Percentiles rank a stretch among this genome's conserved stretches.
These are phyloP conservation scores for Yoshiicerus persimilis DNA, from an alignment of 1,140 invertebrate genomes.

Conservation along the genomic window DNA sequence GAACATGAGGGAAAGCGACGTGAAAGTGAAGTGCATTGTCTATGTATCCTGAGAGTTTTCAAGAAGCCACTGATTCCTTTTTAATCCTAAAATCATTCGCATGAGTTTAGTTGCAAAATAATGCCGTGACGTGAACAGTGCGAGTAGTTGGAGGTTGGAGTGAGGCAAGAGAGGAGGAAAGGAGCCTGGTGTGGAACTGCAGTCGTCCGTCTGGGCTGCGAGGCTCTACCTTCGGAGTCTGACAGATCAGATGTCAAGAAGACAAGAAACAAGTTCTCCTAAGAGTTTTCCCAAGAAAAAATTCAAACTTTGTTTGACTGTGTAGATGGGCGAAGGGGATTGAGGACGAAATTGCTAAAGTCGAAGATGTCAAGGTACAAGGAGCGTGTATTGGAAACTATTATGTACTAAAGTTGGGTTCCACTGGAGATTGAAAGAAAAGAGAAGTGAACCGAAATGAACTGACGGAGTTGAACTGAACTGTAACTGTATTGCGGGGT, in stretches of 20 bases:
- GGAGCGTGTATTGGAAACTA: conserved; percentile 13
- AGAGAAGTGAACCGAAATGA: background rate
- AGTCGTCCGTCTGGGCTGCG: background rate
- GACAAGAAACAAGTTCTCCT: conserved; percentile 5
- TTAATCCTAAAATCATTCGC: conserved; percentile 9
- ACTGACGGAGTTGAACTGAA: background rate
- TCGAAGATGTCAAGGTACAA: background rate
- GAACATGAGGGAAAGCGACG: background rate
- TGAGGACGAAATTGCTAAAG: conserved; percentile 7
- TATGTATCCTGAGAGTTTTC: background rate
- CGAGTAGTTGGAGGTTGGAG: background rate
- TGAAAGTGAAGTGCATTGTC: background rate
- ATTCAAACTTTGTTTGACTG: background rate
- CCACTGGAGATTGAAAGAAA: conserved; percentile 13
- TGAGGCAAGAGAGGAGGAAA: background rate
- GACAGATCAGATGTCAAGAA: conserved; percentile 19
- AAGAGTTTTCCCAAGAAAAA: background rate
- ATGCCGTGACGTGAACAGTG: background rate
- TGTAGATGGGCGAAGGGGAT: background rate
- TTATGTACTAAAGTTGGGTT: background rate
- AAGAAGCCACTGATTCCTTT: background rate
- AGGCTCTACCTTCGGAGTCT: background rate
- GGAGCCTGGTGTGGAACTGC: too few species aligned
- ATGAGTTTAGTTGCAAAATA: background rate
- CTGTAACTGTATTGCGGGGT: too few species aligned